These are phyloP conservation scores for Eurytoma adleriae DNA, from an alignment of 2,888 invertebrate genomes.

Conservation along the genomic window DNA sequence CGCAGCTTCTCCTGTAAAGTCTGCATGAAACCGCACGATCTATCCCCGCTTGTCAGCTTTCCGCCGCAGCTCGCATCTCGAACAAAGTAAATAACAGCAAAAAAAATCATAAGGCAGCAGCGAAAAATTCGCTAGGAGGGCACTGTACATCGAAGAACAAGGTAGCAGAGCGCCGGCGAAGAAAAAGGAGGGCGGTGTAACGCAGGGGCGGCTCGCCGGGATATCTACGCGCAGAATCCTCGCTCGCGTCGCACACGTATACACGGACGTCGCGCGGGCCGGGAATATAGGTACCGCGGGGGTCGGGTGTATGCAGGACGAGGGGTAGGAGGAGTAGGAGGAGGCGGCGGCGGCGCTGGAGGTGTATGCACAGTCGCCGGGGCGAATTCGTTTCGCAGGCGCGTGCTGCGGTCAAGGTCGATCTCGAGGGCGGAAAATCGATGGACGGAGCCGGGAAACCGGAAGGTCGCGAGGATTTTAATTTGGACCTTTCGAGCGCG, in stretches of 20 bases:
- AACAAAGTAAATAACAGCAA: neutral
- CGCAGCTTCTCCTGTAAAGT: no score
- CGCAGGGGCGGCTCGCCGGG: no score
- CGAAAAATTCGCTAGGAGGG: no score
- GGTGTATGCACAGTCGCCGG: constrained; percentile 32
- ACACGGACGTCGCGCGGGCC: neutral
- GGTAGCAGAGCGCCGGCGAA: no score
- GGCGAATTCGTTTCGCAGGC: constrained; percentile 40
- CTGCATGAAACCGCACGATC: no score
- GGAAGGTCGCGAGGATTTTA: constrained; percentile 33
- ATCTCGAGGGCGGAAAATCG: constrained; percentile 52
- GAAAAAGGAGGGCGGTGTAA: neutral
- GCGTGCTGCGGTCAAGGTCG: constrained; percentile 54
- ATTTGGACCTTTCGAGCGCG: constrained; percentile 35
- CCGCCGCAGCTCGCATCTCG: no score
- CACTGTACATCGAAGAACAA: no score
- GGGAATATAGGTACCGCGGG: no score
- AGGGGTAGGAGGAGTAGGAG: neutral
- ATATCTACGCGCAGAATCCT: neutral
- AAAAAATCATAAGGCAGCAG: no score
- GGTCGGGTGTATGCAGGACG: neutral
- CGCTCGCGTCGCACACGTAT: neutral
- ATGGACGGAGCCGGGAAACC: constrained; percentile 32
- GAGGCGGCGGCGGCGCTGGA: neutral
- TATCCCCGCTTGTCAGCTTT: no score